Evolutionary conservation across 2,797 vertebrate species (phyloP).

Genomic region (Coilia nasus): DNA sequence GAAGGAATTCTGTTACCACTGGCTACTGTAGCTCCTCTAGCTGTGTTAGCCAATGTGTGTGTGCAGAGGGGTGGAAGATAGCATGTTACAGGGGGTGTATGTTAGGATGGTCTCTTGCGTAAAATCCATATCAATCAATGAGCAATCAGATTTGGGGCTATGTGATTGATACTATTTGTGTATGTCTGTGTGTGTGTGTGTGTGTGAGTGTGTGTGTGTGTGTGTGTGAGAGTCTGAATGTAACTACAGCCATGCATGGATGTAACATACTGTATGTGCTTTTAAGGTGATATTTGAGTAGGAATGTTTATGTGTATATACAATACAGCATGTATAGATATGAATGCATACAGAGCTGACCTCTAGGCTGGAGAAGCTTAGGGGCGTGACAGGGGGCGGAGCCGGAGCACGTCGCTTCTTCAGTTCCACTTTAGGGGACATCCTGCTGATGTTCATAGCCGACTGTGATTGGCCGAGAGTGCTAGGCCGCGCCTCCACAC

Average conservation of each 20-base stretch:
- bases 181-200: neutral
- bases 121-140: too few relatives aligned
- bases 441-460: slow-evolving; percentile 81
- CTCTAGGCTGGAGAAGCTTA: slow-evolving; percentile 7
- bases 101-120: too few relatives aligned
- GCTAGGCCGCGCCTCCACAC: slow-evolving; percentile 71
- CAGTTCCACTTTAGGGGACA: slow-evolving; percentile 77
- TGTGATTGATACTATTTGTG: too few relatives aligned
- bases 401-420: slow-evolving; percentile 91
- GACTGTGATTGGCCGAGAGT: slow-evolving; percentile 86
- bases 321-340: slow-evolving; percentile 8
- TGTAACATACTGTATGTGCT: too few relatives aligned
- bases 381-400: slow-evolving; percentile 68
- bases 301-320: neutral
- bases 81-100: too few relatives aligned
- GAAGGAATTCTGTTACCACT: neutral
- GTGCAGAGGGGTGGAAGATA: neutral
- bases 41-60: neutral
- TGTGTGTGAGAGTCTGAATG: neutral
- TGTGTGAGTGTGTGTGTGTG: neutral
- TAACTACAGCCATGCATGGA: too few relatives aligned
- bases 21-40: neutral
- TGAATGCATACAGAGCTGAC: neutral
- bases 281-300: neutral
- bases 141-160: too few relatives aligned